Conservation (phyloP, 2,888 invertebrate species). For the Trachelus stipa region DNA sequence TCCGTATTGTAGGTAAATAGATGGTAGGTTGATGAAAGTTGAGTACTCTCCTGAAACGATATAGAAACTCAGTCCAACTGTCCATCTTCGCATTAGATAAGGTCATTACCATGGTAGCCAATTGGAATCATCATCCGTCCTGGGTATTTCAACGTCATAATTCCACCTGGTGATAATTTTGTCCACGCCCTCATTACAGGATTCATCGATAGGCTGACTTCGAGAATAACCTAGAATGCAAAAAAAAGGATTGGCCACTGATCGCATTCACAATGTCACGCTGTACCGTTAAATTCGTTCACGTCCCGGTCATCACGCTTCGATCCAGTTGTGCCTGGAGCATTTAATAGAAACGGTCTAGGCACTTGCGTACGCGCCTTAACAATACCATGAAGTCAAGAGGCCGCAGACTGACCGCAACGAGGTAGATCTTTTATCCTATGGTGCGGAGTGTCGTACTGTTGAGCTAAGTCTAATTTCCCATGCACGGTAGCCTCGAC, state of each 20-base stretch:
- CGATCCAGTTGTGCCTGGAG: no score
- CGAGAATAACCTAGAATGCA: no score
- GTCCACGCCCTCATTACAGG: no score
- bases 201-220: no score
- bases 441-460: constrained; percentile 15
- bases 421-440: constrained; percentile 25
- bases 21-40: background rate
- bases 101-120: background rate
- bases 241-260: no score
- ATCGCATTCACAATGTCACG: no score
- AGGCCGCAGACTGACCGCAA: constrained; percentile 36
- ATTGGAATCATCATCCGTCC: background rate
- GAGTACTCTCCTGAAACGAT: background rate
- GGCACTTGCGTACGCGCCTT: background rate
- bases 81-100: background rate
- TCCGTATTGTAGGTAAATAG: background rate
- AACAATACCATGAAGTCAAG: background rate
- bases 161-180: no score
- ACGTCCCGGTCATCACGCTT: no score
- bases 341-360: no score
- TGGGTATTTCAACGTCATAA: no score
- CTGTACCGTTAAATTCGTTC: no score
- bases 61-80: background rate
- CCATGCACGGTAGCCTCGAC: constrained; percentile 34
- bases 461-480: constrained; percentile 39